These are phyloP conservation scores for Dexiosoma caninum DNA, from an alignment of 2,888 invertebrate genomes.

Conservation along the genomic window DNA sequence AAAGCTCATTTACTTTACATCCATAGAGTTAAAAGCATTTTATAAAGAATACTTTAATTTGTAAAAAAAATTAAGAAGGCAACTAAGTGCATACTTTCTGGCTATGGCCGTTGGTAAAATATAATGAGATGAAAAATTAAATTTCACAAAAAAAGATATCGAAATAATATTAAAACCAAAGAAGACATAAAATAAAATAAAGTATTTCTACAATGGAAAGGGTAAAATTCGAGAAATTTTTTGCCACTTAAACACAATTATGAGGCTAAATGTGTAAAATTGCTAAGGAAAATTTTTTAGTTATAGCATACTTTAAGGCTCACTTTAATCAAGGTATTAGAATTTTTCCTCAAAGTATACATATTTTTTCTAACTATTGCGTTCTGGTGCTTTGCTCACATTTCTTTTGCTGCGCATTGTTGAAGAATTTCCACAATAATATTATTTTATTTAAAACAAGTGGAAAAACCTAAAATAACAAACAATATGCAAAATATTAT, in stretches of 20 bases:
- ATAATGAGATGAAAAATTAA: not conserved
- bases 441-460: conserved; percentile 48
- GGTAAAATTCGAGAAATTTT: not conserved
- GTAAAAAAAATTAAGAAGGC: not conserved
- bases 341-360: not conserved
- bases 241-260: not conserved
- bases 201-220: not conserved
- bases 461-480: conserved; percentile 52
- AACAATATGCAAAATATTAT: conserved; percentile 58
- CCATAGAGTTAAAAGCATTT: not conserved
- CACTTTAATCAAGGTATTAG: not conserved
- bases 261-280: not conserved
- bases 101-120: not conserved
- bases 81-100: conserved; percentile 7
- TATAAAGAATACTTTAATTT: not conserved
- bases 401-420: not conserved
- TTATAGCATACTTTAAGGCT: not conserved
- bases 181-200: not conserved
- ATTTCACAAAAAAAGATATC: not conserved
- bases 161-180: not conserved
- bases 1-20: not conserved
- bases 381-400: not conserved
- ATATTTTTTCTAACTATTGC: not conserved
- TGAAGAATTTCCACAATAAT: conserved; percentile 31
- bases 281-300: too few relatives aligned